Evolutionary conservation across 2,888 invertebrate species (phyloP), one percentile per base, ranked within the genome.

Genomic region (Coelinius sp.): DNA sequence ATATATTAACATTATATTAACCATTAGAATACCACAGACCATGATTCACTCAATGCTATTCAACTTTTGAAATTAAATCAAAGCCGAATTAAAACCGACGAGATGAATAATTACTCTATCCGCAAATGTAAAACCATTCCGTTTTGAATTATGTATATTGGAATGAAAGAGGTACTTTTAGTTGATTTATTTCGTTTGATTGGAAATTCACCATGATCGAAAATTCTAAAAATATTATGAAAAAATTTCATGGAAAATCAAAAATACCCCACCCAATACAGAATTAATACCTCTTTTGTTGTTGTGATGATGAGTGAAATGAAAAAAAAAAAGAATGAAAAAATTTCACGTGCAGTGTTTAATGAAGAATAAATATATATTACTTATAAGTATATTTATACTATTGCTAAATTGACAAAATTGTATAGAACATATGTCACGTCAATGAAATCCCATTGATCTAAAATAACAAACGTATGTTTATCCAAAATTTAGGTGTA

Each of bases 81-180:
- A 81, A 74, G 78, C 77, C 73, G 76, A 81, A 83, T 81, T 81
- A 80, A 78, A 73, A 72, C 71, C 74, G 70, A 78, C 75, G 77
- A 80, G 81, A 79, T 80, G 76, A 81, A 80, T 82, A 81, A 82
- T 81, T 78, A 79, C 79, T 73, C 69, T 69, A 68, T 68, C 52
- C 70, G 68, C 75, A 75, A 78, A 79, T 75, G 52, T 53, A 41
- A 35, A 35, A 68, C 12, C 49, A 64, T 68, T 44, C 7, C 31
- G n/a, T n/a, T n/a, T n/a, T 24, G 22, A 59, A 27, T 59, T 12
- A 17, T 27, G 41, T 65, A 59, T 20, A 35, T 6, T 20, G 20
- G 20, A 6, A 31, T 59, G 22, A 25, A 31, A 25, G 35, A 35
- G 35, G 2, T 27, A 27, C 7, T 31, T 35, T n/a, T 14, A 14